A percentile compares a stretch with the other conserved stretches of the same genome.
These are phyloP conservation scores for Oreortyx pictus DNA, from an alignment of 2,797 vertebrate genomes.

Conservation along the genomic window DNA sequence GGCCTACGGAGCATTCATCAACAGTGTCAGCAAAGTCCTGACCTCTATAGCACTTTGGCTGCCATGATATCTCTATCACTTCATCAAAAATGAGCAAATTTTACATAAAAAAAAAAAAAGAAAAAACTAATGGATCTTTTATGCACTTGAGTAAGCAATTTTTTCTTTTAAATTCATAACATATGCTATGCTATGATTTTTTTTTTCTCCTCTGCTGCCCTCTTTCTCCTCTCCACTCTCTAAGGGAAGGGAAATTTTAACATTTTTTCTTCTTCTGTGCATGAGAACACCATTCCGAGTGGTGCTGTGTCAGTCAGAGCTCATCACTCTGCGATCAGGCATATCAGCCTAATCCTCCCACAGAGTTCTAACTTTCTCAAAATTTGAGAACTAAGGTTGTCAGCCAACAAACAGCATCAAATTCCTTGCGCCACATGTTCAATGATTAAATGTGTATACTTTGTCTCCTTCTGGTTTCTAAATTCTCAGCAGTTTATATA, in stretches of 20 bases:
- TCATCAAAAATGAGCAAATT: not conserved
- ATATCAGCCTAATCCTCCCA: conserved; percentile 20
- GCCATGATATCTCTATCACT: not conserved
- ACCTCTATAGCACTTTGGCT: not conserved
- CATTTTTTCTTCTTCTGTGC: not conserved
- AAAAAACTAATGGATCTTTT: not conserved
- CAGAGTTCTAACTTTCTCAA: conserved; percentile 11
- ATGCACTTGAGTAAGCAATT: not conserved
- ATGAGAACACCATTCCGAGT: not conserved
- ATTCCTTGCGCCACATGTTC: conserved; percentile 51
- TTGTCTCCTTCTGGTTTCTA: conserved; percentile 61
- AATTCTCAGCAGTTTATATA: conserved; percentile 47
- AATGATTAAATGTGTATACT: conserved; percentile 45
- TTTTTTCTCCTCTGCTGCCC: not conserved
- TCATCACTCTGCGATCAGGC: conserved; percentile 47
- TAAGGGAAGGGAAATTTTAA: not conserved
- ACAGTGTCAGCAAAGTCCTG: not conserved
- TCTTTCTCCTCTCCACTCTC: not conserved
- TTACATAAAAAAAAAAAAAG: not conserved
- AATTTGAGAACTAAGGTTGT: conserved; percentile 70
- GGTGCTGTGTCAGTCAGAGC: not conserved
- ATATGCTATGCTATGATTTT: not conserved
- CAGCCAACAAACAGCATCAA: conserved; percentile 63
- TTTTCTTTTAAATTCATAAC: conserved; percentile 34
- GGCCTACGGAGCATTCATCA: not conserved